phyloP scores from a whole-genome alignment of 2,888 invertebrate species.

The Onchidella celtica region DNA sequence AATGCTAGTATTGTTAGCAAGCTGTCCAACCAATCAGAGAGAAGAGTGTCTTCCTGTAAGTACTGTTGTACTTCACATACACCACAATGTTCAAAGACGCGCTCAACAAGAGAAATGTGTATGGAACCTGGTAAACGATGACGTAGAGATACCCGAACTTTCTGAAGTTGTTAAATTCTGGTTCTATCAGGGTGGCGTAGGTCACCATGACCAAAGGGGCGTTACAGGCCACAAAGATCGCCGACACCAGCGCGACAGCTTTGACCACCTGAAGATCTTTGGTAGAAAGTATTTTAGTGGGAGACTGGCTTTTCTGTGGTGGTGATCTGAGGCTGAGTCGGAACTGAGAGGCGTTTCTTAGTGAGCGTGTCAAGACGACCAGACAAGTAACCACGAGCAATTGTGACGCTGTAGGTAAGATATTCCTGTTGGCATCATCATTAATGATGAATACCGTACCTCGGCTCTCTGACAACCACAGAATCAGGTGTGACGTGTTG shows the following conservation, averaged over 20 bases:
- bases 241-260: not conserved
- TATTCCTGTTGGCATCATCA: no score
- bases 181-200: not conserved
- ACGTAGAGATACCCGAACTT: not conserved
- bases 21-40: no score
- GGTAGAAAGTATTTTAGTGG: not conserved
- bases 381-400: not conserved
- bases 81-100: not conserved
- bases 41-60: not conserved
- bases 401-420: no score
- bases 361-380: not conserved
- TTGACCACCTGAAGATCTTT: not conserved
- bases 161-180: not conserved
- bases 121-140: not conserved
- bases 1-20: no score
- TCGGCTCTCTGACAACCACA: no score
- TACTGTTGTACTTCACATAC: not conserved
- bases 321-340: not conserved
- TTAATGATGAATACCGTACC: no score
- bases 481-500: no score
- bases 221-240: not conserved
- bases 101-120: not conserved
- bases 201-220: not conserved
- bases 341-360: not conserved
- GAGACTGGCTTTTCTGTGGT: not conserved